Conservation (phyloP, 1,140 invertebrate species). For the Whitmania pigra region DNA sequence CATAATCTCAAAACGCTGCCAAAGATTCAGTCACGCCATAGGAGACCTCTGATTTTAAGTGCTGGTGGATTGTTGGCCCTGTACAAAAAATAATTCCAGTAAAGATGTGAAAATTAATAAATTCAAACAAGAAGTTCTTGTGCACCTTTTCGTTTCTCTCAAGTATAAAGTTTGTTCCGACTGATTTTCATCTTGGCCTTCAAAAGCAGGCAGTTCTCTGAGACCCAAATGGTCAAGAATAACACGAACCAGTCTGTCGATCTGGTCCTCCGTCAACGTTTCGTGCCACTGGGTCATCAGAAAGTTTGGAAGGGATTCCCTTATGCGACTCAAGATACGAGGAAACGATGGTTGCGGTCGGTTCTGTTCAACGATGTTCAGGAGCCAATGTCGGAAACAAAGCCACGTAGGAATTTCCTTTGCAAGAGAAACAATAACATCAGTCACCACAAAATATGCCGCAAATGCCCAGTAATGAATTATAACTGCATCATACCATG, state of each 20-base stretch:
- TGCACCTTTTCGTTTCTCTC: background rate
- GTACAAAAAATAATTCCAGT: slow-evolving; percentile 9
- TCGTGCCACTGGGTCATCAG: slow-evolving; percentile 30
- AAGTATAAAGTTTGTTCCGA: background rate
- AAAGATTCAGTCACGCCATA: slow-evolving; percentile 23
- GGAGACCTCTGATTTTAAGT: slow-evolving; percentile 26
- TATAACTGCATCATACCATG: slow-evolving; percentile 15
- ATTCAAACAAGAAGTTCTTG: background rate
- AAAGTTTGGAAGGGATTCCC: slow-evolving; percentile 26
- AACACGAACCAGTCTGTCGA: slow-evolving; percentile 21
- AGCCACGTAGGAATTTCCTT: slow-evolving; percentile 21
- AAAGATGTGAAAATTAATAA: background rate
- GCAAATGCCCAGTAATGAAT: background rate
- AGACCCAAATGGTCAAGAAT: slow-evolving; percentile 20
- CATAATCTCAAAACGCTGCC: too few relatives aligned
- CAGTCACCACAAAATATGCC: background rate
- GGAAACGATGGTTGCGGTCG: slow-evolving; percentile 24
- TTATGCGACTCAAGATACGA: slow-evolving; percentile 25
- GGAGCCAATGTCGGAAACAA: slow-evolving; percentile 27
- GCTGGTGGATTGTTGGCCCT: slow-evolving; percentile 25
- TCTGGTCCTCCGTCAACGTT: slow-evolving; percentile 21
- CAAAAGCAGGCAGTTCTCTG: background rate
- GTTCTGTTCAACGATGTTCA: slow-evolving; percentile 30
- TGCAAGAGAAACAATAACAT: too few relatives aligned
- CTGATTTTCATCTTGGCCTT: background rate